Percentiles rank a stretch among this genome's conserved stretches.
phyloP scores from a whole-genome alignment of 2,888 invertebrate species.

The Monoplex corrugatus region DNA sequence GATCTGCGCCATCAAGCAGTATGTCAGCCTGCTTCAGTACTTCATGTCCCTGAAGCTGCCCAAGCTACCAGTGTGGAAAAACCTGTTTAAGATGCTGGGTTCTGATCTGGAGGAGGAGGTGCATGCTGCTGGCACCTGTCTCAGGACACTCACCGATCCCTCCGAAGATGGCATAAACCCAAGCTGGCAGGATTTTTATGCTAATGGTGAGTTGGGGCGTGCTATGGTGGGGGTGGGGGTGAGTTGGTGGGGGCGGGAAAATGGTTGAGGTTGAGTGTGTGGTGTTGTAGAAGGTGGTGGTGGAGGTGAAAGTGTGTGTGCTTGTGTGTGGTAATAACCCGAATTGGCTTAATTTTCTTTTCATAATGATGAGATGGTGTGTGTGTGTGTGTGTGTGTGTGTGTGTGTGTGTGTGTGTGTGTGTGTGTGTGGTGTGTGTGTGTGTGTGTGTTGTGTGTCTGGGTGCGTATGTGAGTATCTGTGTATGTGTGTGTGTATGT shows the following conservation, averaged over 20 bases:
- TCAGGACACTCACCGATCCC: slow-evolving; percentile 70
- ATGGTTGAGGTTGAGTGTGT: too few species aligned
- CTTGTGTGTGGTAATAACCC: too few species aligned
- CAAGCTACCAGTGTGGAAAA: slow-evolving; percentile 77
- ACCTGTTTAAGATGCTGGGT: slow-evolving; percentile 72
- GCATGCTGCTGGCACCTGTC: slow-evolving; percentile 74
- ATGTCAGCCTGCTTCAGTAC: slow-evolving; percentile 71
- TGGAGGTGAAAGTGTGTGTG: background rate
- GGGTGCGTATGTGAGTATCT: too few species aligned
- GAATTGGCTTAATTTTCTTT: too few species aligned
- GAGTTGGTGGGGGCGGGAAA: background rate
- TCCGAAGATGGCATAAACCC: slow-evolving; percentile 65
- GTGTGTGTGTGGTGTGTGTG: slow-evolving; percentile 6
- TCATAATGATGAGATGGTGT: too few species aligned
- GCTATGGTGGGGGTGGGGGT: background rate
- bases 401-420: background rate
- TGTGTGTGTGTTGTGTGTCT: background rate
- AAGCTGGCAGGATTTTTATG: slow-evolving; percentile 73
- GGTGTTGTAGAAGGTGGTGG: background rate
- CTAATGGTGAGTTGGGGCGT: slow-evolving; percentile 61
- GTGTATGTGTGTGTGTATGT: too few species aligned
- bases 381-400: background rate
- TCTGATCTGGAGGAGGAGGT: slow-evolving; percentile 78
- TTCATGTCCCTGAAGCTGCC: slow-evolving; percentile 72
- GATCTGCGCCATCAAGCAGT: slow-evolving; percentile 75